Percentiles rank a stretch among this genome's conserved stretches.
These are phyloP conservation scores for Limnephilus auricula DNA, from an alignment of 2,888 invertebrate species.

Conservation along the genomic window DNA sequence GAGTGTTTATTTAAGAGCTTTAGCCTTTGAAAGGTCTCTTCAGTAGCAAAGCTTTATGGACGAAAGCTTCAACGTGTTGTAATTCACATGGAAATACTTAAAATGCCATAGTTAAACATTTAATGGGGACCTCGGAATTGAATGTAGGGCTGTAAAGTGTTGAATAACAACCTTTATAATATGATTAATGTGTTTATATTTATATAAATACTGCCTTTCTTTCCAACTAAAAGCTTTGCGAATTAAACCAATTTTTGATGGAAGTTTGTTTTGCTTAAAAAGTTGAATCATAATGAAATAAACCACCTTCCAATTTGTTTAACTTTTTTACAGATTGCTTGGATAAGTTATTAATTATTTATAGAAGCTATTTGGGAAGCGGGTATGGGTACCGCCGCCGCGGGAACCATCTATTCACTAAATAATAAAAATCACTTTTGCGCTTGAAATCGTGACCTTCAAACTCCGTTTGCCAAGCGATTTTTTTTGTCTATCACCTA, in stretches of 20 bases:
- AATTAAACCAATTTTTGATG: background rate
- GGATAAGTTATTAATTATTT: too few species aligned
- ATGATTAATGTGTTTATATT: background rate
- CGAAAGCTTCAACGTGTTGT: constrained; percentile 35
- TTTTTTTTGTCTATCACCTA: too few species aligned
- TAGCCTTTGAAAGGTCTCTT: constrained; percentile 27
- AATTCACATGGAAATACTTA: constrained; percentile 42
- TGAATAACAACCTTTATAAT: constrained; percentile 8
- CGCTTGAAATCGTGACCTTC: too few species aligned
- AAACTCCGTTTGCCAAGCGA: too few species aligned
- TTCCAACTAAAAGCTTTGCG: background rate
- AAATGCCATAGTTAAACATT: constrained; percentile 37
- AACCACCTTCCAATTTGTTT: too few species aligned
- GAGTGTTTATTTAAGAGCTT: constrained; percentile 42
- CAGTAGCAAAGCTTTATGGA: constrained; percentile 38
- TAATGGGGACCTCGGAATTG: constrained; percentile 9
- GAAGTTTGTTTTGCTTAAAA: background rate
- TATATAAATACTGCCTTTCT: constrained; percentile 4
- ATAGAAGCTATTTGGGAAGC: too few species aligned
- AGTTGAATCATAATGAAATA: too few species aligned
- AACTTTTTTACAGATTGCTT: too few species aligned
- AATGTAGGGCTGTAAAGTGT: background rate
- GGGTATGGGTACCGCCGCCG: too few species aligned
- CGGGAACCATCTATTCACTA: too few species aligned
- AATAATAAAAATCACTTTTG: too few species aligned